Percentiles rank a stretch among this genome's conserved stretches.
Conservation (phyloP, 2,113 vertebrate genomes). For the Aphyosemion australe region DNA sequence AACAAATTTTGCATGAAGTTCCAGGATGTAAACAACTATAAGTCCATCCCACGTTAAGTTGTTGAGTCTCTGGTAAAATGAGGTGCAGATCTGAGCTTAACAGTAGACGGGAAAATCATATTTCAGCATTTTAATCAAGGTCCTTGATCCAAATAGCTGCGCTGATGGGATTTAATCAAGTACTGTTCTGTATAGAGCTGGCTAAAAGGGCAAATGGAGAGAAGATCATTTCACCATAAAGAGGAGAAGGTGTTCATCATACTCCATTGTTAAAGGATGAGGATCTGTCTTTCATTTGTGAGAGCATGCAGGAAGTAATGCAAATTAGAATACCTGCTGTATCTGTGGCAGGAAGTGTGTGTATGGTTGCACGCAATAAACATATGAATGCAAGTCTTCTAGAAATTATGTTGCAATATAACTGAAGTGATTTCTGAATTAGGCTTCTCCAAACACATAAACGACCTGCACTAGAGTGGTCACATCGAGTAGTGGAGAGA, state of each 20-base stretch:
- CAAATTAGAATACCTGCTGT: slow-evolving; percentile 35
- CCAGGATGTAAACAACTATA: background rate
- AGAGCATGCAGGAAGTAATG: slow-evolving; percentile 5
- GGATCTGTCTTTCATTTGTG: slow-evolving; percentile 47
- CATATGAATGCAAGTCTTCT: slow-evolving; percentile 31
- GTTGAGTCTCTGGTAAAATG: slow-evolving; percentile 22
- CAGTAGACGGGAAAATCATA: slow-evolving; percentile 32
- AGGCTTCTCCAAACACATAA: background rate
- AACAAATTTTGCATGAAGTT: background rate
- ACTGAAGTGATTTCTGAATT: slow-evolving; percentile 5
- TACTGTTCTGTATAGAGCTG: slow-evolving; percentile 46
- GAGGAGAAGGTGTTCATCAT: slow-evolving; percentile 55
- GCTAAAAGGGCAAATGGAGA: slow-evolving; percentile 57
- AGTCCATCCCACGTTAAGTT: slow-evolving; percentile 13
- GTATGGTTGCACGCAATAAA: no score
- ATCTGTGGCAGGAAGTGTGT: slow-evolving; percentile 11
- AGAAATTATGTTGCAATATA: slow-evolving; percentile 10
- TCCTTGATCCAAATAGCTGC: slow-evolving; percentile 56
- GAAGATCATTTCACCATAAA: slow-evolving; percentile 44
- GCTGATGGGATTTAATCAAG: slow-evolving; percentile 68
- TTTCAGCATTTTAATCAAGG: slow-evolving; percentile 64
- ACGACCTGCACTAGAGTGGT: background rate
- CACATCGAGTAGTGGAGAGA: background rate
- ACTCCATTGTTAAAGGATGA: slow-evolving; percentile 53
- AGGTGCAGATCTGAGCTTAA: slow-evolving; percentile 31